phyloP scores from a whole-genome alignment of 2,797 vertebrate genomes.

The Danio tinwini region DNA sequence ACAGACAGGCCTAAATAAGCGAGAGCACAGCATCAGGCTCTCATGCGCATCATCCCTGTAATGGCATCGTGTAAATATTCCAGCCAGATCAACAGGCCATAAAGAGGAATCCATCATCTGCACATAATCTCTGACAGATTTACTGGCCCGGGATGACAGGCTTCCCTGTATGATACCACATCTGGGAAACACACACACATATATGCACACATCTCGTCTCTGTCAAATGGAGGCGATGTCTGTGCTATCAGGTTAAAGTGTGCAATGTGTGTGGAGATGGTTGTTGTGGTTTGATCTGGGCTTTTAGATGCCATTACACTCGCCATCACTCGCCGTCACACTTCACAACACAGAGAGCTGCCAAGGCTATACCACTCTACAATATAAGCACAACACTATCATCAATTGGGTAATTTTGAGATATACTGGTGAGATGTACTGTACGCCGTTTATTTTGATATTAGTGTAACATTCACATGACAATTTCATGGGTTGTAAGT shows the following conservation, averaged over 20 bases:
- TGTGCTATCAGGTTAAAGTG: conserved; percentile 37
- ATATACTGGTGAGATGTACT: too few relatives aligned
- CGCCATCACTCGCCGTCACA: not conserved
- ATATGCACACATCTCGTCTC: conserved; percentile 8
- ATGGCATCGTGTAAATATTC: conserved; percentile 74
- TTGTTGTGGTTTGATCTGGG: conserved; percentile 35
- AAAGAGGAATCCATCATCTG: conserved; percentile 76
- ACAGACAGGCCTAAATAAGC: conserved; percentile 52
- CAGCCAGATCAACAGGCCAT: conserved; percentile 72
- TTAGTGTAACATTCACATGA: not conserved
- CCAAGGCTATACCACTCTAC: not conserved
- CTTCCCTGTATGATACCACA: conserved; percentile 49
- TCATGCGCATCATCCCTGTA: conserved; percentile 53
- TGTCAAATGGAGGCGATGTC: conserved; percentile 29
- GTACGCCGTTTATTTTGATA: not conserved
- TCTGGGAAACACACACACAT: conserved; percentile 41
- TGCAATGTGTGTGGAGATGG: not conserved
- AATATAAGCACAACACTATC: not conserved
- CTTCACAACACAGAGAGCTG: not conserved
- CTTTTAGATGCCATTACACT: conserved; percentile 8
- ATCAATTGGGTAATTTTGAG: not conserved
- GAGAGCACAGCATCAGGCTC: conserved; percentile 45
- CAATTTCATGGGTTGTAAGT: not conserved
- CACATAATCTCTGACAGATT: conserved; percentile 75
- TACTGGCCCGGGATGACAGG: conserved; percentile 56